Base-by-base conservation (phyloP, 2,888 invertebrate species). In the Lordiphosa andalusiaca region DNA sequence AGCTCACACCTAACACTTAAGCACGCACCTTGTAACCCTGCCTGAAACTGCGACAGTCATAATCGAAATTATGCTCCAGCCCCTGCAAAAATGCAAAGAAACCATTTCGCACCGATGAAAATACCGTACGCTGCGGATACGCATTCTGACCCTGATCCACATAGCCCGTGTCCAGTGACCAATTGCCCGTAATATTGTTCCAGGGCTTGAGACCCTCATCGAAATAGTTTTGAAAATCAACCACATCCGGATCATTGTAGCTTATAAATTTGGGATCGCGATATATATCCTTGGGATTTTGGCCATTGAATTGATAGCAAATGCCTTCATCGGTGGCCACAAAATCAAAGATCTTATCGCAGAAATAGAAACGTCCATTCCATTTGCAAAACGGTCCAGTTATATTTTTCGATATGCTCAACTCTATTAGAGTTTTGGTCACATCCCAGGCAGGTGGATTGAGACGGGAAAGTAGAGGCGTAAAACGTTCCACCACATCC, bases 1-100 rank as follows among this genome's bases (percentile, higher is more conserved):
- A 35, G 30, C 19, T n/a, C 4, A 6, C 12, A 47, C 16, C 33
- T 19, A 19, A 30, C 23, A 33, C 47, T 42, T 42, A 55, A 16
- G 10, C n/a, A 52, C 65, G 23, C 39, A 87, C 88, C 91, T 94
- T 94, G 75, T 93, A 94, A 21, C 94, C 94, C 89, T 94, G 93
- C 3, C 93, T 93, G 2, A 94, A 93, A 4, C 93, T 94, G 67
- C 92, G 91, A 81, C 94, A 94, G 23, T 93, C 89, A 77, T 93
- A 94, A 83, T 94, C 94, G 51, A 93, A 89, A 80, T 94, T 93
- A 30, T 91, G 88, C 65, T 91, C 90, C 61, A 91, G 91, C 0
- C 92, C 92, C 81, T 91, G 91, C 67, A 94, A 84, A 48, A 93
- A 88, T 68, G 93, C 91, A 49, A 91, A 92, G 47, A 94, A 89